Percentiles rank a stretch among this genome's conserved stretches.
phyloP scores from a whole-genome alignment of 2,113 vertebrate species.

The Gorsachius goisagi region DNA sequence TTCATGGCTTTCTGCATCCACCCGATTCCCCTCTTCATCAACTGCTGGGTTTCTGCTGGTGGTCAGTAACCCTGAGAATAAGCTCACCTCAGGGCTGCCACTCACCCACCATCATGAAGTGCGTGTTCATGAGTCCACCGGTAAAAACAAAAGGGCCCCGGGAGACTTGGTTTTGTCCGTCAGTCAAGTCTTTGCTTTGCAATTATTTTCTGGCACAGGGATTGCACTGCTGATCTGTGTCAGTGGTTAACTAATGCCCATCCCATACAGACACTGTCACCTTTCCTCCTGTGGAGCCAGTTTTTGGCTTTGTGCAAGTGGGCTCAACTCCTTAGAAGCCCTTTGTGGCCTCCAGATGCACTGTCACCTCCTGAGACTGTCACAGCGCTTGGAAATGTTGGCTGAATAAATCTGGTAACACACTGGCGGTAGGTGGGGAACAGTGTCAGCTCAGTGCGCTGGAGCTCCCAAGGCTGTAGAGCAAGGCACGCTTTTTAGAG shows the following conservation, averaged over 20 bases:
- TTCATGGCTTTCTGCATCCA: background rate
- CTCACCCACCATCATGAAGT: background rate
- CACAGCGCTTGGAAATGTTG: background rate
- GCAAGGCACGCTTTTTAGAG: background rate
- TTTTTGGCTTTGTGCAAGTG: background rate
- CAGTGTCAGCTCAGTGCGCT: background rate
- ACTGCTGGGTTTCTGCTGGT: background rate
- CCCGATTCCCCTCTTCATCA: background rate
- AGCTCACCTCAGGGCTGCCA: background rate
- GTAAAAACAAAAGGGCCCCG: background rate
- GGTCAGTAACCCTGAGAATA: background rate
- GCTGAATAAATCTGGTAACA: background rate
- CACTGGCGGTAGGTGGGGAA: background rate
- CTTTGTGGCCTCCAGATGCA: background rate
- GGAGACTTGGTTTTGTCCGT: background rate
- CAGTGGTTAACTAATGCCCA: background rate
- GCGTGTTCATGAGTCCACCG: background rate
- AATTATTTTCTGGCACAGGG: background rate
- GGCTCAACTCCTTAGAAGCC: background rate
- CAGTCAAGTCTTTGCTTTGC: background rate
- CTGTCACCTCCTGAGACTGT: background rate
- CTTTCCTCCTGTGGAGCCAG: background rate
- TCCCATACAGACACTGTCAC: background rate
- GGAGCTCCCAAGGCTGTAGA: background rate
- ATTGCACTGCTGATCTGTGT: background rate